Evolutionary conservation across 1,140 invertebrate species (phyloP), one percentile per base, ranked within the genome.

Genomic region (Rhyzopertha dominica): DNA sequence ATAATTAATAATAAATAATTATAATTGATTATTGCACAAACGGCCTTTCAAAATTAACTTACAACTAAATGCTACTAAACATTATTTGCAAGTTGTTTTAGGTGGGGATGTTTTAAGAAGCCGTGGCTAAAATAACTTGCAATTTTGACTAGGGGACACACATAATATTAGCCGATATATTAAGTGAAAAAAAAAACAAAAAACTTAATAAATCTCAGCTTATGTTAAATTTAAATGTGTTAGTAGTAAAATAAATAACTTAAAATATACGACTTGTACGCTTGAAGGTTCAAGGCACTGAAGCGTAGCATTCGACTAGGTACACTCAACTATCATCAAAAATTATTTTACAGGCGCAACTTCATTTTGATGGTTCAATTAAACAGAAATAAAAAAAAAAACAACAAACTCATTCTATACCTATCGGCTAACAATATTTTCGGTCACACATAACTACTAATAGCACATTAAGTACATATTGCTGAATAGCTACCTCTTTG

Each of bases 371-470:
- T 36, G 9, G 4, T 23, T 23, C 12, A 20, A 8, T 3, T n/a
- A 26, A 39, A 17, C 20, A 26, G 25, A 8, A 32, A 32, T 14
- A 8, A 32, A 34, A 53, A 51, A 54, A 49, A 32, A 49, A 43
- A 32, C 49, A 49, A 49, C 36, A 47, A 43, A 54, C 42, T 24
- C 54, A 43, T 47, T 42, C 49, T 51, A 23, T 31, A 41, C 20
- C 42, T 62, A 65, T 63, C 62, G 61, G 62, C 62, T 61, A 64
- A 64, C 59, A 61, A 48, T 61, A 64, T 54, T 24, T 31, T 47
- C 22, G 36, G 38, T 26, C 44, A 41, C 39, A 30, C 39, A 51
- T 47, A 47, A 42, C 34, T 40, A 41, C 37, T 20, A 39, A n/a
- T n/a, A n/a, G 4, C n/a, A 3, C 10, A n/a, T 12, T 14, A 32